Evolutionary conservation across 2,888 invertebrate species (phyloP).

Genomic region (Linnaemya vulpina): DNA sequence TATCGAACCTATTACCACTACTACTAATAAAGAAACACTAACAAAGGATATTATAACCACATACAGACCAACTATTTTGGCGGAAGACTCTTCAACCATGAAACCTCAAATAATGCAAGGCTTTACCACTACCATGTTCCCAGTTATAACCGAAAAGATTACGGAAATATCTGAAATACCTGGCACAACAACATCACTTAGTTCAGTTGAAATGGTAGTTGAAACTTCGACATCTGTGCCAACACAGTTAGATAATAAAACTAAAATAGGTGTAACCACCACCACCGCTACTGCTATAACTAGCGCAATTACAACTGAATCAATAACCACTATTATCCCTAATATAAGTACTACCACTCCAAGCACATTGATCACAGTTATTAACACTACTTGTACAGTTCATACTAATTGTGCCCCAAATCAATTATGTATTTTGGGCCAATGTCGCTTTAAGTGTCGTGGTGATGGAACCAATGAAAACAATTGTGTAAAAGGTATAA

Average conservation of each 20-base stretch:
- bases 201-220: slow-evolving; percentile 61
- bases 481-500: slow-evolving; percentile 82
- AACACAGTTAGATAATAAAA: slow-evolving; percentile 46
- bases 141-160: slow-evolving; percentile 60
- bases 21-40: slow-evolving; percentile 37
- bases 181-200: slow-evolving; percentile 54
- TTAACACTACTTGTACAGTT: slow-evolving; percentile 84
- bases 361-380: slow-evolving; percentile 79
- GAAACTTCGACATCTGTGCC: slow-evolving; percentile 57
- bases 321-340: slow-evolving; percentile 73
- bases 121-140: slow-evolving; percentile 69
- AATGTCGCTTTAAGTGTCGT: slow-evolving; percentile 83
- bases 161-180: slow-evolving; percentile 63
- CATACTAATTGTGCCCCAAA: slow-evolving; percentile 86
- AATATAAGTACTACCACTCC: slow-evolving; percentile 76
- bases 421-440: slow-evolving; percentile 85
- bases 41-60: slow-evolving; percentile 18
- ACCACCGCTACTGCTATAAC: slow-evolving; percentile 34
- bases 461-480: slow-evolving; percentile 72
- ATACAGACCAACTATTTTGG: background rate
- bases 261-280: slow-evolving; percentile 64
- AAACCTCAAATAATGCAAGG: slow-evolving; percentile 45
- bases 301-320: slow-evolving; percentile 61
- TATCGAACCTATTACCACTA: slow-evolving; percentile 73
- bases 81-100: slow-evolving; percentile 10